Base-by-base conservation (phyloP, 2,113 vertebrate species). In the Sinosuthora webbiana region DNA sequence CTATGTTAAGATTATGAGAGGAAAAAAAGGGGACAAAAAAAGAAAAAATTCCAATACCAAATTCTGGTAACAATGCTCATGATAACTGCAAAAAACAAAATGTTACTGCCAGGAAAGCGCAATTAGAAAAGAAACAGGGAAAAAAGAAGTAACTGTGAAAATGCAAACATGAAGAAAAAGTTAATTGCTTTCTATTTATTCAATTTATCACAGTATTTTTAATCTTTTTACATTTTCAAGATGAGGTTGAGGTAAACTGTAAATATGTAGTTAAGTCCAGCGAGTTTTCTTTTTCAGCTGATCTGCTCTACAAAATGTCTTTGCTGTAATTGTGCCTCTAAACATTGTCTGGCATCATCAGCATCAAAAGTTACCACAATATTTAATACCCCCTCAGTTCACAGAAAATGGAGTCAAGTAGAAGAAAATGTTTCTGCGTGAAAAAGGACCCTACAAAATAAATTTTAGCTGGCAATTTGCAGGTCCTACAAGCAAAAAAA, bases 261-360 rank as follows among this genome's bases (percentile, higher is more conserved):
- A 88, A 96, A 91, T 79, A 91, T n/a, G 52, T 33, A 89, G 65
- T 83, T 89, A 94, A 90, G 44, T 35, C 88, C 90, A 82, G 63
- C 25, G 89, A 87, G 59, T 87, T 93, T 94, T 81, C 67, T 83
- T 88, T 64, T 76, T 94, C 81, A 82, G 70, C 63, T 89, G 70
- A 59, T 85, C 37, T 1, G 47, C 75, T 87, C 50, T 71, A 83
- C 73, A 76, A 73, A 89, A 95, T 71, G 62, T n/a, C 83, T 95
- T 63, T 68, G 86, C 91, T 89, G 76, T 73, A 97, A 95, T 87
- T 94, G 92, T 92, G 95, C 95, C 95, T 93, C 95, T 89, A 97
- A 97, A 97, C 95, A 81, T 37, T 97, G 94, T 93, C 95, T 90
- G 93, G 56, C 85, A 96, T 57, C 92, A 94, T 94, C 93, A 94